Base-by-base conservation (phyloP, 1,140 invertebrate species). In the Drosophila varians region DNA sequence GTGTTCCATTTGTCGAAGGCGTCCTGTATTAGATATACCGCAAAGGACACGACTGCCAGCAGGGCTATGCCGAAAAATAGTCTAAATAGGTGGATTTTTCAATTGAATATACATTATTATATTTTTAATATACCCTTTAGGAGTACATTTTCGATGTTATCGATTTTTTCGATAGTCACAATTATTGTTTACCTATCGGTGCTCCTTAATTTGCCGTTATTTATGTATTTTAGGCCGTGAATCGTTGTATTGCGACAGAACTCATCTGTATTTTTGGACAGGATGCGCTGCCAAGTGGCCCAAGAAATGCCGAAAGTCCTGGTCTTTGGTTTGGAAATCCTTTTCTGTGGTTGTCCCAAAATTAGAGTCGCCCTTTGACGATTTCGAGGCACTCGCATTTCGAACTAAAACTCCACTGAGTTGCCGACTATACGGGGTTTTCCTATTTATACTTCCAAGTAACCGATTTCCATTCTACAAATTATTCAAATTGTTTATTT, bases 191-290 rank as follows among this genome's bases (percentile, higher is more conserved):
- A 18, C 38, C 38, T 42, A 19, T 42, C 14, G 1, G 2, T 42
- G 16, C 2, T 9, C 7, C 38, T 18, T 12, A 90, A 54, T 23
- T 69, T 60, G 6, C 57, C 36, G 48, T 80, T 83, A 34, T 70
- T 78, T 8, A 90, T 74, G 31, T 90, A 90, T 57, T 90, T 90
- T 0, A 89, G 49, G 4, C 89, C 89, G 53, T 90, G 89, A 58
- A 90, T 68, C 6, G 74, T 89, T 5, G 88, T 88, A 53, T 83
- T 83, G 34, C 77, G 77, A 47, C 88, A 90, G 38, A 90, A 90
- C 36, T 89, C 88, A 54, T 90, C 80, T 9, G 74, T 90, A 21
- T 86, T 86, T 34, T 55, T 46, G n/a, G 82, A 55, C 14, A 86
- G 19, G 23, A 87, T 68, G 5, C 45, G 43, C 2, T 74, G 61